Percentiles rank a stretch among this genome's conserved stretches.
These are phyloP conservation scores for Ferrisia virgata DNA, from an alignment of 2,888 invertebrate species.

Conservation along the genomic window DNA sequence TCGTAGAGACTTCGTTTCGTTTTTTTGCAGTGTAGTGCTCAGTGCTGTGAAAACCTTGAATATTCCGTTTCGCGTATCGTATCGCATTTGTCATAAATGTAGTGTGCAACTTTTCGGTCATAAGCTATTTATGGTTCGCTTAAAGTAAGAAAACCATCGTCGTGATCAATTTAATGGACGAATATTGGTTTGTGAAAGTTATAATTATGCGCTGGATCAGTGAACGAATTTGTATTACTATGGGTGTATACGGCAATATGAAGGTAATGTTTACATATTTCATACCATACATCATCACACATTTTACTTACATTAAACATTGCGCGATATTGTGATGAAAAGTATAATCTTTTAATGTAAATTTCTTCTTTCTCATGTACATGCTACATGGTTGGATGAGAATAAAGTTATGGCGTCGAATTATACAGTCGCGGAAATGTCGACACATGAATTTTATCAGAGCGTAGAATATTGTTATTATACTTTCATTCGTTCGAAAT, in stretches of 20 bases:
- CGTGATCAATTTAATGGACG: background rate
- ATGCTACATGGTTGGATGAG: background rate
- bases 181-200: background rate
- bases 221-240: background rate
- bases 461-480: background rate
- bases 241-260: background rate
- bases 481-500: background rate
- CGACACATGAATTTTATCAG: background rate
- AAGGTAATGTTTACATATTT: background rate
- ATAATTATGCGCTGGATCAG: background rate
- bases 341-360: background rate
- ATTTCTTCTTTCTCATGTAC: background rate
- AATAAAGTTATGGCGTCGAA: background rate
- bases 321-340: background rate
- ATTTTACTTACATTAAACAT: too few relatives aligned
- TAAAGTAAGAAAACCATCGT: background rate
- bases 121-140: background rate
- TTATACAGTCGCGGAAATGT: background rate
- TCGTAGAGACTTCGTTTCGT: background rate
- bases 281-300: background rate
- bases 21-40: background rate
- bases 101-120: background rate
- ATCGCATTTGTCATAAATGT: background rate
- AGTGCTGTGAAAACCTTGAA: slow-evolving; percentile 17
- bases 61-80: background rate